These are phyloP conservation scores for Paracyclopina nana DNA, from an alignment of 1,140 invertebrate genomes.

Conservation along the genomic window DNA sequence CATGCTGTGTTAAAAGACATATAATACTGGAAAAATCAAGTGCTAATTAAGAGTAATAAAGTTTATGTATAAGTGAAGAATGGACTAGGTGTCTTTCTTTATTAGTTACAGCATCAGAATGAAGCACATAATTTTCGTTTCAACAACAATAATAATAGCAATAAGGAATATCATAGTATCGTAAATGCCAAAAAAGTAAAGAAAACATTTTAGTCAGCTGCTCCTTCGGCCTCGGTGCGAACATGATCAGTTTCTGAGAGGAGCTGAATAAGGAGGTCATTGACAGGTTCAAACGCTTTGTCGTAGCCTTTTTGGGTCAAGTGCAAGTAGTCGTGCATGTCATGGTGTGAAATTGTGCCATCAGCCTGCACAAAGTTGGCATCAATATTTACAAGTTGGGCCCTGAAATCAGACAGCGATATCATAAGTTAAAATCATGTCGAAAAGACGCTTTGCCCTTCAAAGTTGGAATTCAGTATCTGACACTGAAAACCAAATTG, in stretches of 20 bases:
- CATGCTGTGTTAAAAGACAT: no score
- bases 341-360: conserved; percentile 53
- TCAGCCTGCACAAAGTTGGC: conserved; percentile 45
- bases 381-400: conserved; percentile 48
- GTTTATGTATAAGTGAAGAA: no score
- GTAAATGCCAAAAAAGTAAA: not conserved
- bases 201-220: not conserved
- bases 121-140: no score
- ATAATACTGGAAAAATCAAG: no score
- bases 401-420: conserved; percentile 28
- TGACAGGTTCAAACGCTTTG: conserved; percentile 57
- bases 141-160: no score
- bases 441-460: conserved; percentile 18
- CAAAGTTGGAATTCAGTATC: no score
- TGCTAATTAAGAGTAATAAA: no score
- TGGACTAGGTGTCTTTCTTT: no score
- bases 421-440: not conserved
- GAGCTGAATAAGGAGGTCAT: conserved; percentile 50
- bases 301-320: conserved; percentile 56
- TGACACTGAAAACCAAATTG: no score
- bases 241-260: conserved; percentile 32
- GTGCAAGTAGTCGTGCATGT: conserved; percentile 74
- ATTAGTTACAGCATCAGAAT: no score
- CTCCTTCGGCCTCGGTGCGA: conserved; percentile 8
- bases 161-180: no score